phyloP scores from a whole-genome alignment of 2,113 vertebrate genomes.

The Hippocampus comes region DNA sequence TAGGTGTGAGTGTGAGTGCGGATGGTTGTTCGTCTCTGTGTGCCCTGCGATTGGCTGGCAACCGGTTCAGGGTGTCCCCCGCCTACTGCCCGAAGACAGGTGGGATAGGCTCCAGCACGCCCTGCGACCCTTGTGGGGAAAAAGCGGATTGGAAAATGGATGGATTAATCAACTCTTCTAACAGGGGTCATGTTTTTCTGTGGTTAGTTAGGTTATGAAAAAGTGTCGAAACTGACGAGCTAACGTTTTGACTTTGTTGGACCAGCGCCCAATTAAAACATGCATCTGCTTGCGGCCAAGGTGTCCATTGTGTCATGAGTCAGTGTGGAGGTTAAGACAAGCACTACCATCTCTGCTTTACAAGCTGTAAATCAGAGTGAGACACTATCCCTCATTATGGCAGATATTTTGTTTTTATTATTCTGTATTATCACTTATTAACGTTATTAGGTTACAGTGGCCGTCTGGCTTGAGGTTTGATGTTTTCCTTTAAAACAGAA shows the following conservation, averaged over 20 bases:
- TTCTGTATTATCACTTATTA: no score
- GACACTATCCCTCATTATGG: constrained; percentile 28
- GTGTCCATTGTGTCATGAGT: constrained; percentile 50
- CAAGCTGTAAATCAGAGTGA: constrained; percentile 38
- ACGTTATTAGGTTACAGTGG: constrained; percentile 16
- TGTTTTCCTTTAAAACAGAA: constrained; percentile 8
- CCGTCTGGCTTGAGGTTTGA: constrained; percentile 14
- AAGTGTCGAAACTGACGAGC: no score
- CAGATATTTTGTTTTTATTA: neutral
- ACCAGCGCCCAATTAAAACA: constrained; percentile 3
- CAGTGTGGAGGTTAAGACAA: constrained; percentile 53
- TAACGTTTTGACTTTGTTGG: no score
- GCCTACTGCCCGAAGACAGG: no score
- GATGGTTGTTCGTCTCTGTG: no score
- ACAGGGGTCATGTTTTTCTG: constrained; percentile 17
- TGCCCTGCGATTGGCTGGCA: no score
- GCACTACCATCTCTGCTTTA: constrained; percentile 53
- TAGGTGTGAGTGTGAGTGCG: no score
- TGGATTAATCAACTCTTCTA: no score
- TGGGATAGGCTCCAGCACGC: no score
- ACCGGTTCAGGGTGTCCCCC: no score
- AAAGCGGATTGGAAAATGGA: no score
- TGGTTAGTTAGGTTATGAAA: neutral
- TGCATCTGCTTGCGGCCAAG: constrained; percentile 35
- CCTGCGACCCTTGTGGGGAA: no score